Base-by-base conservation (phyloP, 30 jellyfish, hydroid and myxozoan genomes). In the Turritopsis rubra region DNA sequence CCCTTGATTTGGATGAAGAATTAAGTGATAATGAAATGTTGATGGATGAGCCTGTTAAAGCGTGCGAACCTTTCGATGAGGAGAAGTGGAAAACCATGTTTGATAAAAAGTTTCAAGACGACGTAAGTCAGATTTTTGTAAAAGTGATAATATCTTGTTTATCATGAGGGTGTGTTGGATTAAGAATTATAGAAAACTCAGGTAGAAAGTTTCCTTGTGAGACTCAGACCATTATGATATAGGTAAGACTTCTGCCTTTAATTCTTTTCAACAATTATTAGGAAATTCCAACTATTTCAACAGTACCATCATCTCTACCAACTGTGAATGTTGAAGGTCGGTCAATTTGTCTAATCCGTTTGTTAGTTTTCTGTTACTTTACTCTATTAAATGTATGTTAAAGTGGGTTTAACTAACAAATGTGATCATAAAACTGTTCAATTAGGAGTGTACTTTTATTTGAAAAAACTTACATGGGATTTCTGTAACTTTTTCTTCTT, bases 291-390 rank as follows among this genome's bases (percentile, higher is more conserved):
- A 27, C 25, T 29, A 24, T 30, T 66, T 77, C 27, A 19, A 0
- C 79, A 52, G 54, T 52, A 1, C 71, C 85, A 25, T 77, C 85
- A 29, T 24, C 74, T n/a, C 30, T 77, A 77, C 85, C 85, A 26
- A 77, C 85, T 77, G 8, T 0, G 54, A 77, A 77, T 21, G 71
- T 77, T 25, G 54, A 77, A 26, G 85, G 85, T 77, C 9, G 21
- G 77, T 9, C 30, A 68, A 9, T 23, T n/a, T 68, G 9, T 68
- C 31, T 68, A n/a, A 7, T 0, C 0, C n/a, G n/a, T n/a, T 68
- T 16, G 16, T n/a, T 27, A 68, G 30, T n/a, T 68, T 1, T n/a
- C 28, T 8, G 0, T 18, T 60, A 60, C 73, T 60, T 60, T 60
- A 18, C 19, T 18, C 73, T 18, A 60, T 60, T 60, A 18, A 60